A percentile compares a stretch with the other conserved stretches of the same genome.
These are phyloP conservation scores for Hylia prasina DNA, from an alignment of 2,113 vertebrate species.

Conservation along the genomic window DNA sequence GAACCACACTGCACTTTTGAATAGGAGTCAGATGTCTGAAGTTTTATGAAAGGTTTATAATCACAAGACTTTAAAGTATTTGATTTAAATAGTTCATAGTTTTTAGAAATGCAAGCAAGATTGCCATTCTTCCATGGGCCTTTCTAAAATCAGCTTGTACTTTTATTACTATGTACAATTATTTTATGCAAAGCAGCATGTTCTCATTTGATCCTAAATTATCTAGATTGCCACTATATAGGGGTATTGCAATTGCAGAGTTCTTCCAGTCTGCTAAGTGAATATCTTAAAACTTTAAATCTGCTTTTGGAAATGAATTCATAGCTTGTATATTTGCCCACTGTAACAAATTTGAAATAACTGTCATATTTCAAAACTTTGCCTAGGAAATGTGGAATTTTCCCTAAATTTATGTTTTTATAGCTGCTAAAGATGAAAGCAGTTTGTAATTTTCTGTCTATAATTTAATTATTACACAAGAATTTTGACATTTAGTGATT, in stretches of 20 bases:
- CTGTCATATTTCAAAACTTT: background rate
- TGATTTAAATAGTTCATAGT: background rate
- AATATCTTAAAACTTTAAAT: background rate
- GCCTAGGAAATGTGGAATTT: background rate
- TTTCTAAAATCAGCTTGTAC: background rate
- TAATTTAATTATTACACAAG: background rate
- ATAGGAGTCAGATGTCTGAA: background rate
- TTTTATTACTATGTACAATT: background rate
- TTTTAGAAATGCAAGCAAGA: background rate
- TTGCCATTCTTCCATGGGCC: background rate
- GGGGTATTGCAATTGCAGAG: background rate
- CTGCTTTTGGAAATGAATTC: background rate
- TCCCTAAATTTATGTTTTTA: background rate
- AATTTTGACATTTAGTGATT: background rate
- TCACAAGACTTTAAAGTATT: background rate
- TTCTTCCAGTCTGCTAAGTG: background rate
- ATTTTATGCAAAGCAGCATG: background rate
- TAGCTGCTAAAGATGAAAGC: background rate
- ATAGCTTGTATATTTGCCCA: background rate
- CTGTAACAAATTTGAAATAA: background rate
- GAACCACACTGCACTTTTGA: background rate
- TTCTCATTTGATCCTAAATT: background rate
- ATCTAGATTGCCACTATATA: background rate
- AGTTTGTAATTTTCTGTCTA: background rate
- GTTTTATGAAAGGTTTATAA: background rate